Evolutionary conservation across 2,797 vertebrate species (phyloP).

Genomic region (Pteropus rufus): DNA sequence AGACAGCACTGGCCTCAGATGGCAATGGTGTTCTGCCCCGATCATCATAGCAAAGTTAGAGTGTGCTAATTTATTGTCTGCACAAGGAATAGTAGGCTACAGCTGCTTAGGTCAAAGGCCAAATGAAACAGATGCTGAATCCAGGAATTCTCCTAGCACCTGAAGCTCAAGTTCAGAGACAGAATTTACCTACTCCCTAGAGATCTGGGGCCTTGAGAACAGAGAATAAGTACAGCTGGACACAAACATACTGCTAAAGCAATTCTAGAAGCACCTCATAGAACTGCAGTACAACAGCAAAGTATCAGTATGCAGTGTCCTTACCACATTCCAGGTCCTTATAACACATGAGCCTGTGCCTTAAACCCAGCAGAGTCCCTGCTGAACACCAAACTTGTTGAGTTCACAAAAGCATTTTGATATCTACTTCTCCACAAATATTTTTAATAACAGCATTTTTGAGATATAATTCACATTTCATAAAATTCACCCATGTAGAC

Average conservation of each 20-base stretch:
- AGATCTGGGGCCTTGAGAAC: not conserved
- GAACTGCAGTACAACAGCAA: not conserved
- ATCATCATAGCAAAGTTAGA: not conserved
- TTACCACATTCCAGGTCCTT: not conserved
- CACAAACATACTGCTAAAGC: not conserved
- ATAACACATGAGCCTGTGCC: not conserved
- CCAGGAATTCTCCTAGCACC: slow-evolving; percentile 27
- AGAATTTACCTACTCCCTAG: not conserved
- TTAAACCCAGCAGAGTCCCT: not conserved
- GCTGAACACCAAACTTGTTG: not conserved
- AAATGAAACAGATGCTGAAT: slow-evolving; percentile 45
- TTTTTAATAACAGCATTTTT: not conserved
- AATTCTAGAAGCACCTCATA: not conserved
- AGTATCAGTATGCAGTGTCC: not conserved
- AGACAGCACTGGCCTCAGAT: not conserved
- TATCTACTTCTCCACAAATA: not conserved
- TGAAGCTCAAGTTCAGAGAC: slow-evolving; percentile 37
- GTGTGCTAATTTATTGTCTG: slow-evolving; percentile 36
- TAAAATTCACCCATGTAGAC: not conserved
- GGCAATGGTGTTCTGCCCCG: not conserved
- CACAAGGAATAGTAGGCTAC: slow-evolving; percentile 1
- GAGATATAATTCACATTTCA: not conserved
- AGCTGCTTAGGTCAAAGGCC: slow-evolving; percentile 61
- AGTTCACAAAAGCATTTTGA: not conserved
- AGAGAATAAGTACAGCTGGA: not conserved